Conservation (phyloP, 1,140 invertebrate genomes). For the Cotesia typhae region DNA sequence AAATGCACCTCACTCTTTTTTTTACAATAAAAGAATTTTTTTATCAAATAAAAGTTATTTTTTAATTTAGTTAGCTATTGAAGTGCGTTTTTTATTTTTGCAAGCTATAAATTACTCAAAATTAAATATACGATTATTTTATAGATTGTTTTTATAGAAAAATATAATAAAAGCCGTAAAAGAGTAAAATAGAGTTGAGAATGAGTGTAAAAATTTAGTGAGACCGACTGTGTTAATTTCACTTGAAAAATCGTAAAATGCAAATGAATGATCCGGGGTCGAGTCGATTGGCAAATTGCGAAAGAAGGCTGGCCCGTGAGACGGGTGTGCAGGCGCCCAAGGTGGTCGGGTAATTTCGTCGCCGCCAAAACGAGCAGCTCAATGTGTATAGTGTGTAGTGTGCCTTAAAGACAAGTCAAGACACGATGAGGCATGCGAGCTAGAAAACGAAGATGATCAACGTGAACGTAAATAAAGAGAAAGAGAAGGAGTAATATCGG, state of each 20-base stretch:
- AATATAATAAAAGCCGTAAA: no score
- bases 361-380: slow-evolving; percentile 51
- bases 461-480: slow-evolving; percentile 37
- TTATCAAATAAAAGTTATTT: no score
- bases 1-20: no score
- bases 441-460: slow-evolving; percentile 32
- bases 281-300: slow-evolving; percentile 64
- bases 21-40: no score
- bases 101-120: no score
- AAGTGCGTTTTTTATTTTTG: no score
- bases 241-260: slow-evolving; percentile 65
- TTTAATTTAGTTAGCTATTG: no score
- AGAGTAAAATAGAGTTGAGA: not conserved
- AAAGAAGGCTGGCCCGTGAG: slow-evolving; percentile 52
- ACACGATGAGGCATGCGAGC: slow-evolving; percentile 23
- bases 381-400: slow-evolving; percentile 18
- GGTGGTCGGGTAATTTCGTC: slow-evolving; percentile 66
- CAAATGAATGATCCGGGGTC: slow-evolving; percentile 57
- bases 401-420: slow-evolving; percentile 22
- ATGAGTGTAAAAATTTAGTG: slow-evolving; percentile 11
- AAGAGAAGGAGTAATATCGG: slow-evolving; percentile 35
- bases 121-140: no score
- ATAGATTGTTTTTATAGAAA: no score
- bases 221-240: slow-evolving; percentile 56
- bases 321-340: slow-evolving; percentile 55